Evolutionary conservation across 2,888 invertebrate species (phyloP).

Genomic region (Pollenia amentaria): DNA sequence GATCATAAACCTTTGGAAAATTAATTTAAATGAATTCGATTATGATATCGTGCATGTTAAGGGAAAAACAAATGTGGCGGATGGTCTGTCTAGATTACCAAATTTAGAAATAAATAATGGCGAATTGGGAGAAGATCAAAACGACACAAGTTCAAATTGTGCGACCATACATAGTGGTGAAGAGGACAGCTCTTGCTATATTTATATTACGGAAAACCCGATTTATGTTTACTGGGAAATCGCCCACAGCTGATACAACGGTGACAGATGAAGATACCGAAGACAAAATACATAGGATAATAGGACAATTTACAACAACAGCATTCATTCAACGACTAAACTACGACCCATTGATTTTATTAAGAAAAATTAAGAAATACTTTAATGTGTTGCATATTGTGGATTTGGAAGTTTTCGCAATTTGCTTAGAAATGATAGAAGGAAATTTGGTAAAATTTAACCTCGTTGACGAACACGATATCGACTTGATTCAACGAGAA

Average conservation of each 20-base stretch:
- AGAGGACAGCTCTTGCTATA: background rate
- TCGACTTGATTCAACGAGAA: slow-evolving; percentile 32
- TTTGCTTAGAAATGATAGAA: slow-evolving; percentile 26
- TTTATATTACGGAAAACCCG: slow-evolving; percentile 10
- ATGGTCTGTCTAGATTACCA: background rate
- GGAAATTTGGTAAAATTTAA: slow-evolving; percentile 28
- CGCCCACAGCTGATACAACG: slow-evolving; percentile 1
- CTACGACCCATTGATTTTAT: slow-evolving; percentile 48
- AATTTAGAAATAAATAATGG: background rate
- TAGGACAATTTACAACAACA: slow-evolving; percentile 50
- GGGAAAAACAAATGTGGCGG: slow-evolving; percentile 1
- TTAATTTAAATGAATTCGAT: slow-evolving; percentile 41
- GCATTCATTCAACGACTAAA: slow-evolving; percentile 47
- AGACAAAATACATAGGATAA: slow-evolving; percentile 33
- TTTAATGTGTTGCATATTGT: slow-evolving; percentile 29
- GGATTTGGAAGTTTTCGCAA: slow-evolving; percentile 20
- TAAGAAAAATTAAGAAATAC: slow-evolving; percentile 35
- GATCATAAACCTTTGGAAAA: slow-evolving; percentile 54
- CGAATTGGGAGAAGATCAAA: background rate
- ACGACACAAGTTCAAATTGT: slow-evolving; percentile 6
- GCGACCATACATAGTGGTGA: background rate
- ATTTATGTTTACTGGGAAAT: background rate
- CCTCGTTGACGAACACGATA: slow-evolving; percentile 22
- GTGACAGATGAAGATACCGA: slow-evolving; percentile 9
- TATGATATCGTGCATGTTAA: slow-evolving; percentile 24